phyloP scores from a whole-genome alignment of 2,113 vertebrate genomes.

The Saguinus midas region DNA sequence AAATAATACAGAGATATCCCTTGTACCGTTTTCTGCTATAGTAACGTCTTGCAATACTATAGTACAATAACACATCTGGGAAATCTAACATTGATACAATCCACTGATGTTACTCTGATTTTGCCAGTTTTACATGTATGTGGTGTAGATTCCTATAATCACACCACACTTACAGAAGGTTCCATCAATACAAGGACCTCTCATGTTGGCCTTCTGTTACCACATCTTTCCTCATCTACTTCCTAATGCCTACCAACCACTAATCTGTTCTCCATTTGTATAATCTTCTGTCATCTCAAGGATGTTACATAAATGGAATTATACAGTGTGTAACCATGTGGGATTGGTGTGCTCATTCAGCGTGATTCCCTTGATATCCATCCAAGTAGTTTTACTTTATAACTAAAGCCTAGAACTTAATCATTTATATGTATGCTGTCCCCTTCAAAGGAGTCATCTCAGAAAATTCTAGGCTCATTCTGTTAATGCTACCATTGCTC shows the following conservation, averaged over 20 bases:
- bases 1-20: background rate
- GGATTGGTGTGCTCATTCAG: background rate
- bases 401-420: background rate
- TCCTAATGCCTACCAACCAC: background rate
- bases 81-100: background rate
- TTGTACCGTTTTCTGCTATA: background rate
- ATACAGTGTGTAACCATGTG: background rate
- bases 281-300: background rate
- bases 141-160: background rate
- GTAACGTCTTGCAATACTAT: background rate
- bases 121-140: background rate
- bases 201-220: background rate
- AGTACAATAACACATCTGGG: background rate
- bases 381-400: background rate
- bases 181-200: background rate
- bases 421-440: background rate
- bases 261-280: background rate
- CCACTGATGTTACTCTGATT: background rate
- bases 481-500: background rate
- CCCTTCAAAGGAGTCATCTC: background rate
- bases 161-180: background rate
- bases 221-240: background rate
- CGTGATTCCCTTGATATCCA: background rate
- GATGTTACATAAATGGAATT: constrained; percentile 32
- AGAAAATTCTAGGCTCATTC: constrained; percentile 10